A percentile compares a stretch with the other conserved stretches of the same genome.
Conservation (phyloP, 2,113 vertebrate genomes). For the Orycteropus afer region DNA sequence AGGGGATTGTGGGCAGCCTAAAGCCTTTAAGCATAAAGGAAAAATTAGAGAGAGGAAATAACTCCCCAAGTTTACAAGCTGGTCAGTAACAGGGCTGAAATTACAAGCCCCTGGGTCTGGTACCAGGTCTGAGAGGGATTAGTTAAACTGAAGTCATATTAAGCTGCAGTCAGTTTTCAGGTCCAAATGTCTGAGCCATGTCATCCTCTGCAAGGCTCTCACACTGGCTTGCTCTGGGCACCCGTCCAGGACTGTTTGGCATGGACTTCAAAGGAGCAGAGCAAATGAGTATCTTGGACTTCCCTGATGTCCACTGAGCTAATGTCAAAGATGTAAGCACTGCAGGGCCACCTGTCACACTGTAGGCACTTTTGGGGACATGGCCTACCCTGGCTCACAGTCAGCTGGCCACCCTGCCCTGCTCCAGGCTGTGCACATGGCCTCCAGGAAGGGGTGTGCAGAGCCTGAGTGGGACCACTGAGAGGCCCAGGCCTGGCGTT, state of each 20-base stretch:
- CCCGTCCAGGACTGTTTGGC: not conserved
- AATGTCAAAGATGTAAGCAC: not conserved
- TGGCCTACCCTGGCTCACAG: not conserved
- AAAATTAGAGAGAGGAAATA: not conserved
- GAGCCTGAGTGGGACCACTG: not conserved
- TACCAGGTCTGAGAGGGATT: not conserved
- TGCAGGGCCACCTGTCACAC: constrained; percentile 76
- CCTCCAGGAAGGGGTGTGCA: not conserved
- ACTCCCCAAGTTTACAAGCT: not conserved
- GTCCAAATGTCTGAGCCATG: not conserved
- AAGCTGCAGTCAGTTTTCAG: not conserved
- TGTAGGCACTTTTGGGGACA: not conserved
- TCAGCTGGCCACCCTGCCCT: constrained; percentile 34
- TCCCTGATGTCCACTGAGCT: not conserved
- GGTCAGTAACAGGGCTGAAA: not conserved
- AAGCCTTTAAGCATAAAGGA: not conserved
- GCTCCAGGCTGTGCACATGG: not conserved
- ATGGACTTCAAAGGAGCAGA: constrained; percentile 70
- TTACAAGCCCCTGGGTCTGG: not conserved
- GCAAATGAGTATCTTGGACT: constrained; percentile 76
- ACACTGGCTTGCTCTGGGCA: not conserved
- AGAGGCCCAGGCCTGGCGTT: not conserved
- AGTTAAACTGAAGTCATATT: not conserved
- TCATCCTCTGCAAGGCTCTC: rapidly evolving
- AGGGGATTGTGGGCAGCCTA: not conserved